phyloP scores from a whole-genome alignment of 1,140 invertebrate genomes.

The Contarinia nasturtii region DNA sequence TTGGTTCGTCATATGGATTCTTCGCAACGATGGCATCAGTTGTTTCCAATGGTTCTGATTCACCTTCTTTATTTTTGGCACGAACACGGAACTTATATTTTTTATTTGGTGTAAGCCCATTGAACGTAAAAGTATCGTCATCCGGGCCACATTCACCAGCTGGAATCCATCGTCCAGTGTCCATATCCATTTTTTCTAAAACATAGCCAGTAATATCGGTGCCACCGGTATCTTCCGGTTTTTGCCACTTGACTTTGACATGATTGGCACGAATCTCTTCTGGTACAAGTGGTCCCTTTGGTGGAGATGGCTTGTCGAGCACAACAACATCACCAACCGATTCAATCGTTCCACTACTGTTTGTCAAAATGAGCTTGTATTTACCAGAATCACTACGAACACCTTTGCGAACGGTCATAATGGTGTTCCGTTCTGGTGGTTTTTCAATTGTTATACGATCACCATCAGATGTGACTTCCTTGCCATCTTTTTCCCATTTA shows the following conservation, averaged over 20 bases:
- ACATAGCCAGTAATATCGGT: conserved; percentile 87
- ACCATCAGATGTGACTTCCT: conserved; percentile 48
- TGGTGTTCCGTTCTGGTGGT: conserved; percentile 71
- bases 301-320: conserved; percentile 69
- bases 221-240: conserved; percentile 86
- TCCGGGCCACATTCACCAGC: conserved; percentile 76
- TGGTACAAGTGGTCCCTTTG: conserved; percentile 67
- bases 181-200: conserved; percentile 91
- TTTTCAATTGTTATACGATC: conserved; percentile 68
- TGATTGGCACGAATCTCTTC: conserved; percentile 78
- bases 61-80: conserved; percentile 95
- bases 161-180: conserved; percentile 79
- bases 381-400: conserved; percentile 76
- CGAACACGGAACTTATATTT: conserved; percentile 97
- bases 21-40: conserved; percentile 75
- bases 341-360: conserved; percentile 68
- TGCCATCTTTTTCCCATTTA: conserved; percentile 52
- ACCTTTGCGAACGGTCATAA: conserved; percentile 72
- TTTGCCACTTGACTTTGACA: conserved; percentile 87
- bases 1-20: conserved; percentile 90
- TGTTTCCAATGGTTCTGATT: conserved; percentile 87
- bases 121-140: conserved; percentile 65
- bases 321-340: conserved; percentile 72
- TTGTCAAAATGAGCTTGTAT: conserved; percentile 68
- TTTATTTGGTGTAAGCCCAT: conserved; percentile 88